Conservation (phyloP, 2,888 invertebrate species). For the Oxyscelio sp. region DNA sequence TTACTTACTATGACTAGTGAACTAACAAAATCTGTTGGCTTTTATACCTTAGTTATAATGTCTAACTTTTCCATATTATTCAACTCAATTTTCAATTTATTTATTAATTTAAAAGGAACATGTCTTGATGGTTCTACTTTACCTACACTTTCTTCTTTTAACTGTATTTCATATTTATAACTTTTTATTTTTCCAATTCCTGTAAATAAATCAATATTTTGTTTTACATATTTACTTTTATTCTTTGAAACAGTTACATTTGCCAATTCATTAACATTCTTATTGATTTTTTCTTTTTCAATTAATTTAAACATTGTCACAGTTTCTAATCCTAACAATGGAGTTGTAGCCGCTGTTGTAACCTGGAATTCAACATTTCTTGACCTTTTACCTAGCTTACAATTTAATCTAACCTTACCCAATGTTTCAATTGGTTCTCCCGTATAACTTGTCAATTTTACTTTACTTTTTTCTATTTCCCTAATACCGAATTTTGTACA, state of each 20-base stretch:
- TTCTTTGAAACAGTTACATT: conserved; percentile 14
- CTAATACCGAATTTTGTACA: conserved; percentile 20
- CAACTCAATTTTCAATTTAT: conserved; percentile 28
- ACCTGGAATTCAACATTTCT: conserved; percentile 25
- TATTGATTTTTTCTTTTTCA: conserved; percentile 26
- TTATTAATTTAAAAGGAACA: conserved; percentile 43
- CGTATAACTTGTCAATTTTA: conserved; percentile 14
- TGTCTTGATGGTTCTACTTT: conserved; percentile 61
- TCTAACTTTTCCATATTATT: conserved; percentile 25
- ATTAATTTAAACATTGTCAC: not conserved
- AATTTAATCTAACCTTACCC: not conserved
- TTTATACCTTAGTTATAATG: conserved; percentile 32
- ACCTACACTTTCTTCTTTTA: conserved; percentile 51
- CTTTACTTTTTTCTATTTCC: conserved; percentile 20
- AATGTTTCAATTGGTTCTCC: conserved; percentile 1
- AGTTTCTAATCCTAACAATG: conserved; percentile 8
- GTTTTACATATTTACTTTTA: conserved; percentile 13
- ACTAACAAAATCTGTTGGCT: conserved; percentile 37
- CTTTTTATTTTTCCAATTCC: conserved; percentile 62
- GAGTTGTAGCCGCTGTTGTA: not conserved
- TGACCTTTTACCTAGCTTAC: not conserved
- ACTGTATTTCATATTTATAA: conserved; percentile 65
- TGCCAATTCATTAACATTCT: conserved; percentile 39
- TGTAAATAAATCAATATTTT: conserved; percentile 64
- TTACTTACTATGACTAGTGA: conserved; percentile 33